A percentile compares a stretch with the other conserved stretches of the same genome.
These are phyloP conservation scores for Taenioides sp. DNA, from an alignment of 2,797 vertebrate species.

Conservation along the genomic window DNA sequence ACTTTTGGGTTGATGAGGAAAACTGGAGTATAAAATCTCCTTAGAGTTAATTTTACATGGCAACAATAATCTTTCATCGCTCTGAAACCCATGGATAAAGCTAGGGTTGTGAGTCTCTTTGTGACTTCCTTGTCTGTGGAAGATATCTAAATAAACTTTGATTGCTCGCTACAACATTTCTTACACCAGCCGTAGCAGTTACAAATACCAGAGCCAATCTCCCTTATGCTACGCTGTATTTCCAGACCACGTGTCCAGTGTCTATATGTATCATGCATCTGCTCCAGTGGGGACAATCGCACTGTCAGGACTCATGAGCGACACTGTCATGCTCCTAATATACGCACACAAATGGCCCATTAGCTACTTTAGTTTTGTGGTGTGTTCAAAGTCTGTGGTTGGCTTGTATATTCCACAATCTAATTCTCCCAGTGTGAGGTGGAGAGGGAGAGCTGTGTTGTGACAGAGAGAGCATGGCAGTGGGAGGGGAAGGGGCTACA, in stretches of 20 bases:
- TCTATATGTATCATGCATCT: slow-evolving; percentile 6
- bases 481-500: slow-evolving; percentile 52
- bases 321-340: slow-evolving; percentile 42
- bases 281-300: slow-evolving; percentile 17
- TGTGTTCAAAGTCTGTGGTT: slow-evolving; percentile 53
- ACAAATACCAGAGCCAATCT: no score
- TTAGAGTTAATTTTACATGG: no score
- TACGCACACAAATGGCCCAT: slow-evolving; percentile 64
- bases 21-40: no score
- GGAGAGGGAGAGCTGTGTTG: slow-evolving; percentile 56
- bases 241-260: background rate
- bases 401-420: slow-evolving; percentile 68
- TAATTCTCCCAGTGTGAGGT: slow-evolving; percentile 67
- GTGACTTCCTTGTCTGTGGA: no score
- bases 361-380: slow-evolving; percentile 58
- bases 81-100: no score
- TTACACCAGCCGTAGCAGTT: no score
- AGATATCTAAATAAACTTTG: no score
- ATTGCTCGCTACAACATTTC: no score
- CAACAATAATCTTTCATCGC: no score
- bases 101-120: background rate
- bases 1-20: no score
- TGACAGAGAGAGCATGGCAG: slow-evolving; percentile 58
- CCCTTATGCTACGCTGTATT: background rate
- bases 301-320: slow-evolving; percentile 36